phyloP scores from a whole-genome alignment of 1,140 invertebrate genomes.

The Drosophila dunni region DNA sequence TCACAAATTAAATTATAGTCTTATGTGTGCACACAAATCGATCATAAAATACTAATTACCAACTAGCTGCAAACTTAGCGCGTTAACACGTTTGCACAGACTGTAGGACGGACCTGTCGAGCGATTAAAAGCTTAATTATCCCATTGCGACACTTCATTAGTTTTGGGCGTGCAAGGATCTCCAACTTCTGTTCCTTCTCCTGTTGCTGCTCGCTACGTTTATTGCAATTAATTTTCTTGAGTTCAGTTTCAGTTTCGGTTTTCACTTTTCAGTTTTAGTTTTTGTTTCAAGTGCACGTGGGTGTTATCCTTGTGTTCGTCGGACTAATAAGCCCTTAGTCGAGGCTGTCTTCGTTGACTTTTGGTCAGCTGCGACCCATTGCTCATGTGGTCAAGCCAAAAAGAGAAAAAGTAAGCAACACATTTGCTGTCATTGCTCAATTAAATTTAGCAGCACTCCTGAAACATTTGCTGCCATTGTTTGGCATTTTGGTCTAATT shows the following conservation, averaged over 20 bases:
- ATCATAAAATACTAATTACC: constrained; percentile 82
- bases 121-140: constrained; percentile 82
- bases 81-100: constrained; percentile 58
- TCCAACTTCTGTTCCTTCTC: constrained; percentile 21
- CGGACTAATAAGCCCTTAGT: constrained; percentile 8
- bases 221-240: constrained; percentile 81
- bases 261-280: constrained; percentile 4
- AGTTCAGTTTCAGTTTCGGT: constrained; percentile 53
- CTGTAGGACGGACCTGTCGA: constrained; percentile 40
- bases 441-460: constrained; percentile 55
- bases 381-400: constrained; percentile 34
- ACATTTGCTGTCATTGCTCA: constrained; percentile 68
- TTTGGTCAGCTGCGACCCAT: constrained; percentile 28
- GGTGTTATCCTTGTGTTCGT: constrained; percentile 9
- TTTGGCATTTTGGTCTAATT: constrained; percentile 43
- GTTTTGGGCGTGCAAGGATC: constrained; percentile 66
- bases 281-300: constrained; percentile 64
- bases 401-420: constrained; percentile 23
- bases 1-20: constrained; percentile 74
- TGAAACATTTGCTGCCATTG: constrained; percentile 43
- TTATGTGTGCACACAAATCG: constrained; percentile 76
- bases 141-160: constrained; percentile 83
- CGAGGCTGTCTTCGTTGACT: constrained; percentile 15
- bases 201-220: constrained; percentile 56
- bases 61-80: constrained; percentile 49